A percentile compares a stretch with the other conserved stretches of the same genome.
Evolutionary conservation across 2,113 vertebrate species (phyloP).

Genomic region (Symphodus melops): DNA sequence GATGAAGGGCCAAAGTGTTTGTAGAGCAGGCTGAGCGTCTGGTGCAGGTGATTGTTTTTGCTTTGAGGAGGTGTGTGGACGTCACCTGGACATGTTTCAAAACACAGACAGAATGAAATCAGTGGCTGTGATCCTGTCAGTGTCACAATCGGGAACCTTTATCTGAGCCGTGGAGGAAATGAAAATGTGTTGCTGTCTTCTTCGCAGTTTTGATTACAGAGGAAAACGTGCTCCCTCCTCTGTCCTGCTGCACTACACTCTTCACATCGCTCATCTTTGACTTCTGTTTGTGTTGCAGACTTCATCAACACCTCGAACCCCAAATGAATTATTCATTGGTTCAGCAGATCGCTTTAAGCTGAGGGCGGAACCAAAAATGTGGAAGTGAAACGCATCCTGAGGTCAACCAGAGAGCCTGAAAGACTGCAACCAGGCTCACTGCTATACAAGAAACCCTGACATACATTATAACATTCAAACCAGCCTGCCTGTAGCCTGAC

Average conservation of each 20-base stretch:
- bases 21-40: too few species aligned
- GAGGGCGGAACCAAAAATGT: conserved; percentile 38
- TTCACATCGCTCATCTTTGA: too few species aligned
- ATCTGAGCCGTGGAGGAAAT: conserved; percentile 44
- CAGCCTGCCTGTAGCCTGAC: too few species aligned
- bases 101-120: conserved; percentile 18
- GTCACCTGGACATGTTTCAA: background rate
- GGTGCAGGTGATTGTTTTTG: too few species aligned
- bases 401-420: background rate
- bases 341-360: conserved; percentile 50
- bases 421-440: too few species aligned
- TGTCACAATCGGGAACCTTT: conserved; percentile 47
- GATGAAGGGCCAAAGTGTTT: too few species aligned
- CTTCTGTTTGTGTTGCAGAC: too few species aligned
- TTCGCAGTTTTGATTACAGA: conserved; percentile 49
- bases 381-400: conserved; percentile 55
- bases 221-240: background rate
- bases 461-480: background rate
- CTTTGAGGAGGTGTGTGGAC: background rate
- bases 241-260: too few species aligned
- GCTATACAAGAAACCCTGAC: background rate
- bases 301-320: conserved; percentile 36
- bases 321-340: conserved; percentile 76
- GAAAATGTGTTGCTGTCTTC: conserved; percentile 43
- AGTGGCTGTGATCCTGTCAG: conserved; percentile 25